Evolutionary conservation across 2,888 invertebrate species (phyloP).

Genomic region (Pandemis corylana): DNA sequence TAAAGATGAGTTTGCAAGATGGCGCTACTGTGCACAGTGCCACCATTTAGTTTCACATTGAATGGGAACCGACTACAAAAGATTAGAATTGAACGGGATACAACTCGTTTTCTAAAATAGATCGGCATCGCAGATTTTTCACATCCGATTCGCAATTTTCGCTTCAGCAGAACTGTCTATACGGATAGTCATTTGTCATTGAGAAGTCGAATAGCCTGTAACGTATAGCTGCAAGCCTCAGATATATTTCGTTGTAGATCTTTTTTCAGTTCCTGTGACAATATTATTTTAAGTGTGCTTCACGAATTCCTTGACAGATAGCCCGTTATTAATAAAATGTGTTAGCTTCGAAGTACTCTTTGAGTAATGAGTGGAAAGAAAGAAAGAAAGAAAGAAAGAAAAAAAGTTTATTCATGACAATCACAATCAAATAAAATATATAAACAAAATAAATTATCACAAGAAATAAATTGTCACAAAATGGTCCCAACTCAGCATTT

Average conservation of each 20-base stretch:
- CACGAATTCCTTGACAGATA: neutral
- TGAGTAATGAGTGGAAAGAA: neutral
- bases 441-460: too few species aligned
- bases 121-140: conserved; percentile 12
- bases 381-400: too few species aligned
- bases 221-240: neutral
- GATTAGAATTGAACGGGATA: conserved; percentile 15
- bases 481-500: too few species aligned
- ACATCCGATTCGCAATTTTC: conserved; percentile 10
- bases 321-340: neutral
- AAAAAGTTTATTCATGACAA: too few species aligned
- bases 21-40: too few species aligned
- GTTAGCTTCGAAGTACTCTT: neutral
- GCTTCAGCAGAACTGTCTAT: conserved; percentile 16
- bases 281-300: neutral
- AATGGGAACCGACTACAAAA: neutral
- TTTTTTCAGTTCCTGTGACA: conserved; percentile 5
- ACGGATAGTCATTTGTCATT: conserved; percentile 15
- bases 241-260: conserved; percentile 1
- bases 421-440: too few species aligned
- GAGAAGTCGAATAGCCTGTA: conserved; percentile 11
- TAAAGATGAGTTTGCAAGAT: too few species aligned
- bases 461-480: too few species aligned
- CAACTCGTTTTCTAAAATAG: conserved; percentile 1
- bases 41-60: neutral